Evolutionary conservation across 2,113 vertebrate genomes (phyloP), one percentile per base, ranked within the genome.

Genomic region (Ammospiza caudacuta): DNA sequence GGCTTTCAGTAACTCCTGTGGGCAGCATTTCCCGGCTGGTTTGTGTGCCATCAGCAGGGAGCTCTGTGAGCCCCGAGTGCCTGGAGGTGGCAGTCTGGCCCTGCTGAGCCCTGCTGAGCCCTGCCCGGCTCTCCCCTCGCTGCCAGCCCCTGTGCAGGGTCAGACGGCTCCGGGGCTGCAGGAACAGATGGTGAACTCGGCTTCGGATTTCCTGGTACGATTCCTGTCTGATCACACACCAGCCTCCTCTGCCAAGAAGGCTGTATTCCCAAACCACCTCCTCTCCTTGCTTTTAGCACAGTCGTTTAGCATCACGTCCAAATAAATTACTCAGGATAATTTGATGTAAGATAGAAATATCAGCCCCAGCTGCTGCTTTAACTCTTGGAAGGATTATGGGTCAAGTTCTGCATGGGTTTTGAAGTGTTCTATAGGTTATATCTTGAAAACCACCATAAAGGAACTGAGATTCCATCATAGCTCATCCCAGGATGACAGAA

Each of bases 71-170:
- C 75, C 62, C 5, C 1, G 27, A 31, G 75, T 83, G 87, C 94
- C 82, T 94, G 87, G 93, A 95, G 85, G 82, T 77, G 90, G 96
- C 87, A 92, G 92, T 86, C 79, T 77, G 88, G 79, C 55, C 83
- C 91, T 74, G 83, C 89, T 27, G 81, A 80, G 87, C 88, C 61
- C 91, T 23, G 79, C 10, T 3, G 54, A 82, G 82, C 75, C 20
- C 82, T 3, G 1, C 6, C 41, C 2, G 31, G 29, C 46, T 41
- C 72, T 7, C 15, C 57, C 33, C 47, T 2, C 8, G 0, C n/a
- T 0, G 94, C 78, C 86, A 51, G 25, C 54, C 57, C 4, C 33
- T 47, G 57, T 33, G 81, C 61, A 12, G 79, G 93, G 82, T 90
- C 90, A 72, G 49, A 19, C 1, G 31, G 4, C 67, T 22, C 63